phyloP scores from a whole-genome alignment of 2,888 invertebrate species.

The Coelopa pilipes region DNA sequence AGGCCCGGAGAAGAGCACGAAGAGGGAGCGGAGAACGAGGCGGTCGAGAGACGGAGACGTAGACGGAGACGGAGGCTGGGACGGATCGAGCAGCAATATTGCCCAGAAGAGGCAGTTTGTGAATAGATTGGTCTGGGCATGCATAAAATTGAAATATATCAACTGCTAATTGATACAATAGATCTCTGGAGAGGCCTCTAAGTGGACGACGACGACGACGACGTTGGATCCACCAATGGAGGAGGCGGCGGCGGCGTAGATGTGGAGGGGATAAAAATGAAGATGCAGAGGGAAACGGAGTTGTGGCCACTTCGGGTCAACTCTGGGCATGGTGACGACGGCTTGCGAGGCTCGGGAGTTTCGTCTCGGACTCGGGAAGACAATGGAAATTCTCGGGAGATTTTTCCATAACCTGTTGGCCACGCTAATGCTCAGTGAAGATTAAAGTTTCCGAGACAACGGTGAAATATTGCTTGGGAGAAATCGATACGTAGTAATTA shows the following conservation, averaged over 20 bases:
- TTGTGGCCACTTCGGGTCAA: neutral
- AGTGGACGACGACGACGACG: neutral
- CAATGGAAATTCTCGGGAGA: no score
- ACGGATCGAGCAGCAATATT: slow-evolving; percentile 2
- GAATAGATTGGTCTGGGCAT: slow-evolving; percentile 6
- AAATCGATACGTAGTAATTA: no score
- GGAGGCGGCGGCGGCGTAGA: neutral
- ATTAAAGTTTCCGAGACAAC: no score
- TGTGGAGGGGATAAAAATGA: neutral
- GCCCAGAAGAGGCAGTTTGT: no score
- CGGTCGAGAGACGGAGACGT: no score
- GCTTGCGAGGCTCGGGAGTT: no score
- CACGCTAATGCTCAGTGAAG: no score
- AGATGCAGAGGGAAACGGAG: neutral
- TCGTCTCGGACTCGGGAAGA: no score
- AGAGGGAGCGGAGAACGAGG: neutral
- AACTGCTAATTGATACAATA: slow-evolving; percentile 19
- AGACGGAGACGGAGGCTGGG: neutral
- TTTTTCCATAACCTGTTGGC: no score
- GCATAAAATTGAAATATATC: slow-evolving; percentile 18
- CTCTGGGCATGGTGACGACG: no score
- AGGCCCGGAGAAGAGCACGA: neutral
- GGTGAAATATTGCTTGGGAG: no score
- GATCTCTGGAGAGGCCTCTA: slow-evolving; percentile 2
- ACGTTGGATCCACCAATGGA: neutral